Evolutionary conservation across 2,797 vertebrate species (phyloP).

Genomic region (Amblyopsis hoosieri): DNA sequence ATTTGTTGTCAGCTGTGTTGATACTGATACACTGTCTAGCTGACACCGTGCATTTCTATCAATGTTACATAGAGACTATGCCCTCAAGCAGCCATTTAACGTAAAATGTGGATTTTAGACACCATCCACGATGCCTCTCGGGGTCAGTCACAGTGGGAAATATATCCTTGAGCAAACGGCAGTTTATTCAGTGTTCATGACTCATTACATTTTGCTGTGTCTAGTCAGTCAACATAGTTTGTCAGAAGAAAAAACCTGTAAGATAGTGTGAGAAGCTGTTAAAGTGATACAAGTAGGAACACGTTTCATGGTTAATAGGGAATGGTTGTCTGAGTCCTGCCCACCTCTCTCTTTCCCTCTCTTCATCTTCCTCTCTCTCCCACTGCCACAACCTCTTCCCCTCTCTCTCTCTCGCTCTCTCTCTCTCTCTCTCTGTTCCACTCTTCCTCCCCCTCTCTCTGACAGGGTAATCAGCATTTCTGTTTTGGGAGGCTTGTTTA

Average conservation of each 20-base stretch:
- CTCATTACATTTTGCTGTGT: background rate
- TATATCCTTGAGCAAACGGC: too few species aligned
- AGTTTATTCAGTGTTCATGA: too few species aligned
- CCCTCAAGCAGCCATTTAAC: too few species aligned
- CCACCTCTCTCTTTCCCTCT: slow-evolving; percentile 7
- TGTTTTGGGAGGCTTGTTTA: slow-evolving; percentile 33
- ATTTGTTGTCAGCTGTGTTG: background rate
- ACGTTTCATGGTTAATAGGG: slow-evolving; percentile 45
- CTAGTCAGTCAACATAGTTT: background rate
- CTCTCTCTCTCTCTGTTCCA: background rate
- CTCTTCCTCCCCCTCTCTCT: background rate
- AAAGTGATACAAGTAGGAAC: slow-evolving; percentile 58
- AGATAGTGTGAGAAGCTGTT: slow-evolving; percentile 23
- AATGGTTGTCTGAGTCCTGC: slow-evolving; percentile 29
- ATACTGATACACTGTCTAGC: background rate
- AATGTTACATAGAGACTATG: too few species aligned
- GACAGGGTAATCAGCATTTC: slow-evolving; percentile 28
- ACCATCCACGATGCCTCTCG: too few species aligned
- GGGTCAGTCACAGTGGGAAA: too few species aligned
- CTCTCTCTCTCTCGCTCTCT: background rate
- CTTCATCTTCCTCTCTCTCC: background rate
- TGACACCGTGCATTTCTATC: too few species aligned
- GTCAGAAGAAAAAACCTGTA: slow-evolving; percentile 3
- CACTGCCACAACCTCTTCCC: background rate
- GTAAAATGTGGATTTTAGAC: too few species aligned